Conservation (phyloP, 2,888 invertebrate species). For the Hemithea aestivaria region DNA sequence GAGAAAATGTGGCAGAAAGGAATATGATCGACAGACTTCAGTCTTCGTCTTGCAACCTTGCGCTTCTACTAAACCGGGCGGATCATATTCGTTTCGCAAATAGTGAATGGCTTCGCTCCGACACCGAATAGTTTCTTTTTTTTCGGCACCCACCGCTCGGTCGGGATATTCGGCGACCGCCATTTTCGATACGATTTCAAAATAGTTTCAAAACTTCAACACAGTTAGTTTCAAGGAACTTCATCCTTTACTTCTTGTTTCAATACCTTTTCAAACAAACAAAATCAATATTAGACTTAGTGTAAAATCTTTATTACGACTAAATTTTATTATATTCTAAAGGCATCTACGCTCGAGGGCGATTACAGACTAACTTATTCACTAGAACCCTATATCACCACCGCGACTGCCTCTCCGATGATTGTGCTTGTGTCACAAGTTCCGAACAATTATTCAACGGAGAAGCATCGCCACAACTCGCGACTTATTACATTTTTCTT, state of each 20-base stretch:
- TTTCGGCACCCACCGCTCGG: slow-evolving; percentile 53
- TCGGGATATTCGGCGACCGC: slow-evolving; percentile 60
- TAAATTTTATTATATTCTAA: slow-evolving; percentile 67
- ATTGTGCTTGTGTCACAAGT: slow-evolving; percentile 6
- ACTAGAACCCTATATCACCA: slow-evolving; percentile 55
- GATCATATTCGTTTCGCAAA: slow-evolving; percentile 70
- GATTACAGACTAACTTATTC: slow-evolving; percentile 63
- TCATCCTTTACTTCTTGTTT: slow-evolving; percentile 91
- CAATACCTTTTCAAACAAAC: slow-evolving; percentile 91
- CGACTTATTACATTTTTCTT: slow-evolving; percentile 29
- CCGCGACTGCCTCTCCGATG: slow-evolving; percentile 23
- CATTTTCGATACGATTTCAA: slow-evolving; percentile 67
- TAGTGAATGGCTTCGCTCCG: slow-evolving; percentile 45
- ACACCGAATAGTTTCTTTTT: slow-evolving; percentile 52
- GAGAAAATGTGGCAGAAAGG: slow-evolving; percentile 36
- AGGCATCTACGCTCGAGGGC: slow-evolving; percentile 56
- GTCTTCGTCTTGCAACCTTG: slow-evolving; percentile 59
- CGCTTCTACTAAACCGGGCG: slow-evolving; percentile 52
- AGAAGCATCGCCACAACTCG: slow-evolving; percentile 26
- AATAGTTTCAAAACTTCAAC: slow-evolving; percentile 78
- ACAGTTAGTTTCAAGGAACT: slow-evolving; percentile 80
- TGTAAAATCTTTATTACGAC: slow-evolving; percentile 72
- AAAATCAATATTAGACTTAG: slow-evolving; percentile 84
- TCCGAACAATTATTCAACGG: background rate
- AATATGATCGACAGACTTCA: slow-evolving; percentile 67